These are phyloP conservation scores for Amphipyra berbera DNA, from an alignment of 2,888 invertebrate species.

Conservation along the genomic window DNA sequence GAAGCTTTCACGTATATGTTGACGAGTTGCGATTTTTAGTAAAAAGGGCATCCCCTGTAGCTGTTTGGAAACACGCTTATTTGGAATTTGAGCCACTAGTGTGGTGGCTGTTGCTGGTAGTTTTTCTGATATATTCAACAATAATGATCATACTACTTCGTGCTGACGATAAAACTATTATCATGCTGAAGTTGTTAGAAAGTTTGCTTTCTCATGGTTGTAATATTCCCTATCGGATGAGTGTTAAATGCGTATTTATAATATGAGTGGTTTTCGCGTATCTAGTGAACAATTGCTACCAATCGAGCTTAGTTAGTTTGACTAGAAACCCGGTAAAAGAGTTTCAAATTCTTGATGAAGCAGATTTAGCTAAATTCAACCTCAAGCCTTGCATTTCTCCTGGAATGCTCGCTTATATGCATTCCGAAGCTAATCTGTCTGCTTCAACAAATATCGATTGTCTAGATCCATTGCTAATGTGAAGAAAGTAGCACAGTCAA, in stretches of 20 bases:
- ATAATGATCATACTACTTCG: slow-evolving; percentile 32
- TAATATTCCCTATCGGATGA: slow-evolving; percentile 15
- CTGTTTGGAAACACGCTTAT: slow-evolving; percentile 52
- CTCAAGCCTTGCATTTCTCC: slow-evolving; percentile 26
- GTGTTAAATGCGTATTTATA: slow-evolving; percentile 53
- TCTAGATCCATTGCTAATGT: slow-evolving; percentile 6
- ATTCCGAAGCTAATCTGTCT: slow-evolving; percentile 44
- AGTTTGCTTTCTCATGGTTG: slow-evolving; percentile 28
- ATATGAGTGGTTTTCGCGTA: slow-evolving; percentile 72
- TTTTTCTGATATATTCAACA: slow-evolving; percentile 29
- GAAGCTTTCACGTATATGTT: slow-evolving; percentile 40
- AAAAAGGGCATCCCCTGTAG: slow-evolving; percentile 21
- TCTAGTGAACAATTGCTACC: slow-evolving; percentile 59
- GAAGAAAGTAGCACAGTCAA: slow-evolving; percentile 15
- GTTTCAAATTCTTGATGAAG: slow-evolving; percentile 50
- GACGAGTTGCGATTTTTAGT: slow-evolving; percentile 48
- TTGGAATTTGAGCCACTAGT: slow-evolving; percentile 41
- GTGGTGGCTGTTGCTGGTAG: slow-evolving; percentile 21
- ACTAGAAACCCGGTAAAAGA: slow-evolving; percentile 52
- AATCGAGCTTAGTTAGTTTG: slow-evolving; percentile 61
- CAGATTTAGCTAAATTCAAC: slow-evolving; percentile 27
- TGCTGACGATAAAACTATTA: slow-evolving; percentile 27
- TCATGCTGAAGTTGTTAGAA: slow-evolving; percentile 37
- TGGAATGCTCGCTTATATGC: neutral
- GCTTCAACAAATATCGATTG: slow-evolving; percentile 32